Evolutionary conservation across 2,888 invertebrate species (phyloP), one percentile per base, ranked within the genome.

Genomic region (Cantharis nigra): DNA sequence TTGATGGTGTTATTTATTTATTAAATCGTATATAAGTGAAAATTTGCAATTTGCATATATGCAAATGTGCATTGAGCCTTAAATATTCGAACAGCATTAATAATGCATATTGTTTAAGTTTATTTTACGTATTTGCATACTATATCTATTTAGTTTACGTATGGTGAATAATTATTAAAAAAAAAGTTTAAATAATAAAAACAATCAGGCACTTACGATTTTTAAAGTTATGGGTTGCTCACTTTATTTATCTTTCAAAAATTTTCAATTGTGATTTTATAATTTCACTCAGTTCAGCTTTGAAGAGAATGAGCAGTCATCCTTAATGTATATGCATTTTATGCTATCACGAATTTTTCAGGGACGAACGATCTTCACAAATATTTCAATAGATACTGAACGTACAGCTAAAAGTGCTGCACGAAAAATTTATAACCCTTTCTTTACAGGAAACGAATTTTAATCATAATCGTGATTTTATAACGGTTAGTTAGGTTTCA

Each of bases 11-110:
- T 67, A 26, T 67, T 67, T 67, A 67, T 74, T 74, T 74, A 74
- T 74, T 74, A 69, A 69, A 74, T 69, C 62, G 62, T 69, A 63
- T 69, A 23, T 63, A 69, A 74, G 73, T 74, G 73, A 69, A 74
- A 74, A 74, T 74, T 74, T 63, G 62, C 69, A 13, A 74, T 74
- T 74, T 74, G 63, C 73, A 74, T 74, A 74, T 74, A 74, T 74
- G 73, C 73, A 74, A 69, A 74, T 69, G 67, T 70, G 64, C 62
- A 26, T 23, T 63, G 62, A 69, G 69, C 69, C 69, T 74, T 73
- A 62, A 74, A 74, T 74, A 69, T 69, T 69, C 69, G 26, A 74
- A 28, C 23, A 67, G 72, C 65, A 72, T 72, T 72, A 72, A 72
- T 67, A 67, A 72, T 72, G 72, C 49, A 72, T 72, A 65, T 67